Percentiles rank a stretch among this genome's conserved stretches.
phyloP scores from a whole-genome alignment of 2,113 vertebrate species.

The Limnothrissa miodon region DNA sequence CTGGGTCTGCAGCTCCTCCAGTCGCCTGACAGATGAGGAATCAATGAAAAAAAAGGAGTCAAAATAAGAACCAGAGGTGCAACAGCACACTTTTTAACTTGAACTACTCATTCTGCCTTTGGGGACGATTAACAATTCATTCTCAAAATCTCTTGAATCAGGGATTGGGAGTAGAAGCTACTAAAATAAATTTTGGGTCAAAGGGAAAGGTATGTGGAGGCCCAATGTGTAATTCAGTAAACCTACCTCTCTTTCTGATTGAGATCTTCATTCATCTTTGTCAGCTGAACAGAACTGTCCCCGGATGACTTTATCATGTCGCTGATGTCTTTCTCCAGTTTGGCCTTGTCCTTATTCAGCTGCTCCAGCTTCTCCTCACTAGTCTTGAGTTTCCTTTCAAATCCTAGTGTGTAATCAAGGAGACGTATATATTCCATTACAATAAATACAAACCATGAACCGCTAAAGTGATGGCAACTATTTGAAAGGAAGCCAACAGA shows the following conservation, averaged over 20 bases:
- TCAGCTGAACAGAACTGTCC: constrained; percentile 88
- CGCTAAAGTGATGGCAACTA: background rate
- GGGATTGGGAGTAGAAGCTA: background rate
- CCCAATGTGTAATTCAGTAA: background rate
- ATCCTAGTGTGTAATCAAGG: constrained; percentile 62
- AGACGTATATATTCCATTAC: background rate
- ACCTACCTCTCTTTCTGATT: constrained; percentile 84
- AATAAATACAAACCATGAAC: background rate
- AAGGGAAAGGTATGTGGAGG: background rate
- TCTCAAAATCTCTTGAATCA: too few species aligned
- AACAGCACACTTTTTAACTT: background rate
- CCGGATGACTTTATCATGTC: constrained; percentile 93
- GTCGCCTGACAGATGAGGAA: constrained; percentile 63
- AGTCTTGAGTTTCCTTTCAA: constrained; percentile 82
- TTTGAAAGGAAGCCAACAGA: background rate
- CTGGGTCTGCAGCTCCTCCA: constrained; percentile 83
- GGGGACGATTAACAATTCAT: too few species aligned
- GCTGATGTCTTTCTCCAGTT: constrained; percentile 86
- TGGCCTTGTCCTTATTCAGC: constrained; percentile 82
- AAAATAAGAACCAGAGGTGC: background rate
- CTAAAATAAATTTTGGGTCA: constrained; percentile 22
- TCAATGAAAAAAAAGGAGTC: background rate
- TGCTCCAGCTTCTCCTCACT: constrained; percentile 80
- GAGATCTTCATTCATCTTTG: constrained; percentile 88
- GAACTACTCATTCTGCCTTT: background rate